Base-by-base conservation (phyloP, 2,797 vertebrate genomes). In the Chaetophractus vellerosus region DNA sequence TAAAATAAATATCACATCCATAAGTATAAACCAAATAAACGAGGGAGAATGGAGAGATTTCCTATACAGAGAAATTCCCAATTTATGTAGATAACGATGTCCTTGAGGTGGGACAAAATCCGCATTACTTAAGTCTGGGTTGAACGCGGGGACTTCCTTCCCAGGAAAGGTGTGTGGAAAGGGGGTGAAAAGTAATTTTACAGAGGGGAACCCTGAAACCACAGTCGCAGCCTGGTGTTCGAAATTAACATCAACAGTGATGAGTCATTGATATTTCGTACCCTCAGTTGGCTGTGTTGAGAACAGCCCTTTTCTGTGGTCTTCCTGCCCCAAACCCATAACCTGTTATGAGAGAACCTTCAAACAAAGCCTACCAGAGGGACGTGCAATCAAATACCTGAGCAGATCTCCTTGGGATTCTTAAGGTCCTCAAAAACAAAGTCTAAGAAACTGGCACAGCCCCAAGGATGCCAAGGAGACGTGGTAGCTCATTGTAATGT, bases 281-380 rank as follows among this genome's bases (percentile, higher is more conserved):
- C 9, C 38, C 33, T 38, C 28, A 5, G 9, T 16, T 10, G 21
- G n/a, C 33, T 4, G 9, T 10, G 19, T 24, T 33, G 2, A 26
- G 7, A n/a, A 45, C 6, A 21, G 19, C 1, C 0, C 7, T 28
- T 3, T 23, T 1, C 28, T 9, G 14, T 24, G 45, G 15, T 24
- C 26, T 38, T n/a, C n/a, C 33, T n/a, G 33, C 19, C 15, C 31
- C 16, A 75, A 26, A 24, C 23, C 9, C 24, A 38, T 6, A 41
- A 3, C 21, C 41, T 31, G 33, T 52, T 9, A 38, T 24, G 33
- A 63, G 45, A 19, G 14, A 71, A 14, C 24, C 19, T n/a, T 41
- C 24, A 75, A 21, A 38, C 45, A 26, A 26, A 19, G 10, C 28
- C 45, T n/a, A 23, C 5, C 19, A 18, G 52, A 19, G 16, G 16